Conservation (phyloP, 2,113 vertebrate species). For the Salvator merianae region DNA sequence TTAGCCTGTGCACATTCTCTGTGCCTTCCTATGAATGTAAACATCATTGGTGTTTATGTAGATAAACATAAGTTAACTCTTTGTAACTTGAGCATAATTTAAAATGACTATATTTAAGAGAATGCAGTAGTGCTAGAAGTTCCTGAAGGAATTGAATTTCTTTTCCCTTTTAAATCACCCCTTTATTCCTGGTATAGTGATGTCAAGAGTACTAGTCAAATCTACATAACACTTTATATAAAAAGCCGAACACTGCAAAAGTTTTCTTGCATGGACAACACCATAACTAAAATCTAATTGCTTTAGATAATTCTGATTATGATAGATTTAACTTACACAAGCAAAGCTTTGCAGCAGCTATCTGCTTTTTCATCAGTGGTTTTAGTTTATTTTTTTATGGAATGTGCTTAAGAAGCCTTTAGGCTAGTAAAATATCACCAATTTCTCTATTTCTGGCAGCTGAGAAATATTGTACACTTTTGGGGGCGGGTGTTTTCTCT, state of each 20-base stretch:
- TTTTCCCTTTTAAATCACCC: slow-evolving; percentile 47
- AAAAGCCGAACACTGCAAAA: slow-evolving; percentile 48
- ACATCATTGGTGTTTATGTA: background rate
- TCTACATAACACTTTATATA: slow-evolving; percentile 5
- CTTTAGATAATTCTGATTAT: background rate
- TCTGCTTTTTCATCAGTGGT: slow-evolving; percentile 3
- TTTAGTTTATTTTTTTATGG: background rate
- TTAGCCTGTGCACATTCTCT: background rate
- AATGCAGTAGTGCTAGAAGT: slow-evolving; percentile 51
- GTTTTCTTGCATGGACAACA: slow-evolving; percentile 3
- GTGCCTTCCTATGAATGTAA: background rate
- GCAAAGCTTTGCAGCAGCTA: slow-evolving; percentile 37
- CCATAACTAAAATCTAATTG: background rate
- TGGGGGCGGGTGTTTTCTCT: no score
- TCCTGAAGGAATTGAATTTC: slow-evolving; percentile 39
- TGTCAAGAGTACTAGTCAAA: background rate
- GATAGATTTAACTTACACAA: background rate
- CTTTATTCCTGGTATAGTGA: slow-evolving; percentile 23
- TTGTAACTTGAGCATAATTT: background rate
- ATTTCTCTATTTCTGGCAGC: background rate
- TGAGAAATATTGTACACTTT: slow-evolving; percentile 10
- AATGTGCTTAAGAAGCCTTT: slow-evolving; percentile 11
- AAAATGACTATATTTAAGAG: slow-evolving; percentile 45
- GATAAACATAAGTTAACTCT: background rate
- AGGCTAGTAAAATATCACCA: slow-evolving; percentile 11